Percentiles rank a stretch among this genome's conserved stretches.
phyloP scores from a whole-genome alignment of 1,140 invertebrate species.

The Amphibalanus amphitrite region DNA sequence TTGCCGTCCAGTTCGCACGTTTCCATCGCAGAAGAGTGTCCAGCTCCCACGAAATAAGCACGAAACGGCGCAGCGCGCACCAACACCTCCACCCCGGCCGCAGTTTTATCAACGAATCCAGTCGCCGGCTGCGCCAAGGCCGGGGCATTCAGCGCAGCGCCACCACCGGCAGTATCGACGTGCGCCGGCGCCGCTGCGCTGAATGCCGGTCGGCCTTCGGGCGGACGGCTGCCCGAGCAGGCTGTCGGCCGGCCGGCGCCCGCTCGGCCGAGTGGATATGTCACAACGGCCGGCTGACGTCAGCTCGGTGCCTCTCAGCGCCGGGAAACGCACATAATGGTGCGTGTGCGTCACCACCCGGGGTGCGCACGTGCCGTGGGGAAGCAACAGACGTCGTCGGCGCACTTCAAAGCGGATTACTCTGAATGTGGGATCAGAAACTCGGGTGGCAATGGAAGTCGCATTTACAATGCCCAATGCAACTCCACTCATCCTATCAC shows the following conservation, averaged over 20 bases:
- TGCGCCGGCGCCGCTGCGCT: not conserved
- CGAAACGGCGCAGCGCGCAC: not conserved
- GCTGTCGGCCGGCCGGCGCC: no score
- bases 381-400: no score
- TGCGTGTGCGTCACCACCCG: no score
- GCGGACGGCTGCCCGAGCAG: no score
- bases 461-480: no score
- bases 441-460: no score
- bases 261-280: not conserved
- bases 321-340: no score
- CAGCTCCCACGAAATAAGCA: not conserved
- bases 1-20: not conserved
- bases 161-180: not conserved
- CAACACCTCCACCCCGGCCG: not conserved
- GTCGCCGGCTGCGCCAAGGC: not conserved
- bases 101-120: not conserved
- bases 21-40: not conserved
- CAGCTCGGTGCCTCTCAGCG: not conserved
- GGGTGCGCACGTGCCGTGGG: no score
- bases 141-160: not conserved
- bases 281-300: not conserved
- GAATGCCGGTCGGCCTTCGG: not conserved
- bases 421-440: no score
- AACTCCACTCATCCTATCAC: no score
- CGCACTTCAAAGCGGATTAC: no score